Percentiles rank a stretch among this genome's conserved stretches.
These are phyloP conservation scores for Strigamia transsilvanica DNA, from an alignment of 2,888 invertebrate genomes.

Conservation along the genomic window DNA sequence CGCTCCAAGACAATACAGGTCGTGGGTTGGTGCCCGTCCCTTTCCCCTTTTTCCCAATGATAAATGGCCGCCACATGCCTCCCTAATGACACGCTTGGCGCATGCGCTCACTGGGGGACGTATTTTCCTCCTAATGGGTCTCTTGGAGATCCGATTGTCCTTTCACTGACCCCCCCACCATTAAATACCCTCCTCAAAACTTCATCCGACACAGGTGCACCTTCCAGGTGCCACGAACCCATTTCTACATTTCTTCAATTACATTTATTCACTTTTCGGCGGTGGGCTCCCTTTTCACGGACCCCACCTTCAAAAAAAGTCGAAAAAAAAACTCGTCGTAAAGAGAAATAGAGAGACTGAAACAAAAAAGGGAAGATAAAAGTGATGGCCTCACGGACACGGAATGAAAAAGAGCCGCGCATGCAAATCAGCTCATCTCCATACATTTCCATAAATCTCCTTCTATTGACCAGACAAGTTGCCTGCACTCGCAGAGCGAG, in stretches of 20 bases:
- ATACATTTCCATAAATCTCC: conserved; percentile 54
- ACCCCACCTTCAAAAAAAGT: too few relatives aligned
- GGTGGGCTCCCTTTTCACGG: background rate
- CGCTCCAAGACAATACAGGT: conserved; percentile 8
- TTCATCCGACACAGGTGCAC: conserved; percentile 4
- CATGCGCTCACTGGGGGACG: conserved; percentile 44
- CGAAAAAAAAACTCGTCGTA: conserved; percentile 6
- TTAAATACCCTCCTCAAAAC: background rate
- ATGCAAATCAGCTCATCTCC: conserved; percentile 54
- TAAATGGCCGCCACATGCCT: conserved; percentile 51
- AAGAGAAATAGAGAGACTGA: conserved; percentile 32
- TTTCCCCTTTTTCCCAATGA: conserved; percentile 34
- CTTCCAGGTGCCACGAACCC: background rate
- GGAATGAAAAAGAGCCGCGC: conserved; percentile 1
- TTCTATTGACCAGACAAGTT: conserved; percentile 22
- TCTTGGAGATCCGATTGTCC: conserved; percentile 19
- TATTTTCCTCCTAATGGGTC: conserved; percentile 32
- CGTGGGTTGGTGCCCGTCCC: conserved; percentile 14
- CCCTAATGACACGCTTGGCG: conserved; percentile 50
- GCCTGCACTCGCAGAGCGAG: background rate
- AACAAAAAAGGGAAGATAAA: conserved; percentile 26
- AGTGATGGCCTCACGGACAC: conserved; percentile 44
- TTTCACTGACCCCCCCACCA: conserved; percentile 19
- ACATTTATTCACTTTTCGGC: background rate
- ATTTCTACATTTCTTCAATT: conserved; percentile 22